Conservation (phyloP, 1,140 invertebrate species). For the Anoplophora glabripennis region DNA sequence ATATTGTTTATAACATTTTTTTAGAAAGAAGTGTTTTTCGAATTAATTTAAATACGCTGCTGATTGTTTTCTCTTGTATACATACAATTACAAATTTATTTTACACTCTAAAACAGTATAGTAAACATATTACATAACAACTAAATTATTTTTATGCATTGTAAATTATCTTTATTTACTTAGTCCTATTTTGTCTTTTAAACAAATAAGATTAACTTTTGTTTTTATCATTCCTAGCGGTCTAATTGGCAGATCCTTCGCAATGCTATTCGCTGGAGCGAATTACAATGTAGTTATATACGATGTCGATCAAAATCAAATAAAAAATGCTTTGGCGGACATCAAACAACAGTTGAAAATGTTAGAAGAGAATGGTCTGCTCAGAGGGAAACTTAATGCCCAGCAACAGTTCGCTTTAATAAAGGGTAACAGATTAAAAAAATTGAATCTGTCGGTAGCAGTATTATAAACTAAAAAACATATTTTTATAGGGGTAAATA, state of each 20-base stretch:
- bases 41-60: too few relatives aligned
- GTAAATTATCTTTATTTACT: too few relatives aligned
- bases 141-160: too few relatives aligned
- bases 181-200: too few relatives aligned
- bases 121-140: too few relatives aligned
- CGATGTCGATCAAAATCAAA: slow-evolving; percentile 75
- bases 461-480: not conserved
- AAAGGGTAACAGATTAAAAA: slow-evolving; percentile 62
- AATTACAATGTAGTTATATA: slow-evolving; percentile 84
- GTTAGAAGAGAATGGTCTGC: slow-evolving; percentile 67
- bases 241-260: slow-evolving; percentile 90
- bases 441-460: not conserved
- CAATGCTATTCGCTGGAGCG: slow-evolving; percentile 90
- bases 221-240: slow-evolving; percentile 64
- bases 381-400: slow-evolving; percentile 73
- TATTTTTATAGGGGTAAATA: slow-evolving; percentile 58
- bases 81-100: too few relatives aligned
- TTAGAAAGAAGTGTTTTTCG: too few relatives aligned
- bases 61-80: too few relatives aligned
- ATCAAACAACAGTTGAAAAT: slow-evolving; percentile 70
- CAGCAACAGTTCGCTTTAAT: slow-evolving; percentile 76
- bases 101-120: too few relatives aligned
- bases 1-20: too few relatives aligned
- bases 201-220: too few relatives aligned
- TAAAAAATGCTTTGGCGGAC: slow-evolving; percentile 68